Evolutionary conservation across 1,140 invertebrate genomes (phyloP), one percentile per base, ranked within the genome.

Genomic region (Venturia canescens): DNA sequence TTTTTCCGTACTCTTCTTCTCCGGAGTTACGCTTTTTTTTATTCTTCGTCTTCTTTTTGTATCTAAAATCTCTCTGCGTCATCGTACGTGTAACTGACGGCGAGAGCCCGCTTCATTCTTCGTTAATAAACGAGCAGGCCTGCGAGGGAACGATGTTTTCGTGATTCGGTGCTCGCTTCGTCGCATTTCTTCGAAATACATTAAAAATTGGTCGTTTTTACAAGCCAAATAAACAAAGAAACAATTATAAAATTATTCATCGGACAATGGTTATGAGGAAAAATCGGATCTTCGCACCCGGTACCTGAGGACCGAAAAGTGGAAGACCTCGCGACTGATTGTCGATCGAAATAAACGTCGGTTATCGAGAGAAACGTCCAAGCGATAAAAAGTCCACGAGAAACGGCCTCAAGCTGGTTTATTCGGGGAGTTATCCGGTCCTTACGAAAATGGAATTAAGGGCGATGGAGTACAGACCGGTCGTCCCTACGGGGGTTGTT

Each of bases 381-480:
- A 34, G 34, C 29, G 21, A 53, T 31, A n/a, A 76, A 63, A 71
- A 75, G 21, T 38, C 26, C 26, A 48, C 50, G 57, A 69, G 29
- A 85, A 86, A 89, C 87, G 87, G 88, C 88, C 86, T 90, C 89
- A 89, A 89, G 86, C 87, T 89, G 88, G 88, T 89, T 87, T 90
- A 90, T 69, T 87, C 87, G 86, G 86, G 86, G 84, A 86, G 86
- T 83, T 89, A 86, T 78, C 82, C 86, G 78, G 76, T 86, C 66
- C 83, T 83, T 82, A 86, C 88, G 85, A 89, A 85, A 84, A 92
- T 92, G 91, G 91, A 92, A 86, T 90, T 92, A 76, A 87, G 90
- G 67, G 88, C 88, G 70, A 92, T 92, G 90, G 91, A 92, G 83
- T 92, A 92, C 80, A 87, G 91, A 83, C 91, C 91, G 75, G 86